Base-by-base conservation (phyloP, 2,888 invertebrate genomes). In the Pilophorus perplexus region DNA sequence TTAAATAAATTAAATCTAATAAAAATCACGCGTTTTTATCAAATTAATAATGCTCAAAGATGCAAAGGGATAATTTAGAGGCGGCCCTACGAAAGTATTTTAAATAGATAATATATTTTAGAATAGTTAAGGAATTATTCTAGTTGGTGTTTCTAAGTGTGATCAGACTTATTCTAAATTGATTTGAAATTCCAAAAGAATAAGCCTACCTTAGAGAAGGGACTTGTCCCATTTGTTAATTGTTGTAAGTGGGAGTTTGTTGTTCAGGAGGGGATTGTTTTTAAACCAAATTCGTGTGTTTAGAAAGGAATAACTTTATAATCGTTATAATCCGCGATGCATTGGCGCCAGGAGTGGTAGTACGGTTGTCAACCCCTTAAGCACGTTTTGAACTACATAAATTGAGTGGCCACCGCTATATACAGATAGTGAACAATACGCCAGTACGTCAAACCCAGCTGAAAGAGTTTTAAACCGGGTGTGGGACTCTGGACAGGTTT, bases 131-230 rank as follows among this genome's bases (percentile, higher is more conserved):
- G 25, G 48, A 46, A 62, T 28, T 46, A 33, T 48, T 62, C 62
- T 62, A 62, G 62, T 62, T 33, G 62, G 62, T 62, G 62, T 62
- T 62, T 48, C 20, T 62, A 62, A 44, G 62, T 62, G 62, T 62
- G 62, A 62, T 62, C 62, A 33, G 14, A 62, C 28, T 62, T 46
- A 48, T 62, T 62, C 48, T 44, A 62, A 62, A 62, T 18, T 14
- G 28, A 14, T n/a, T 16, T 44, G 16, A 28, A 28, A 54, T 33
- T 33, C 6, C 3, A 50, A 27, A 20, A 50, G 50, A 48, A 23
- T 14, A n/a, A 52, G 2, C 16, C 16, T 28, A 52, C 28, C 27
- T 33, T 33, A 12, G 33, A 33, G 33, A 33, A 33, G 6, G 12
- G 33, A 33, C 6, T 33, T 8, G 33, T 33, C 6, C 12, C 12